Percentiles rank a stretch among this genome's conserved stretches.
These are phyloP conservation scores for Megaleporinus macrocephalus DNA, from an alignment of 2,113 vertebrate genomes.

Conservation along the genomic window DNA sequence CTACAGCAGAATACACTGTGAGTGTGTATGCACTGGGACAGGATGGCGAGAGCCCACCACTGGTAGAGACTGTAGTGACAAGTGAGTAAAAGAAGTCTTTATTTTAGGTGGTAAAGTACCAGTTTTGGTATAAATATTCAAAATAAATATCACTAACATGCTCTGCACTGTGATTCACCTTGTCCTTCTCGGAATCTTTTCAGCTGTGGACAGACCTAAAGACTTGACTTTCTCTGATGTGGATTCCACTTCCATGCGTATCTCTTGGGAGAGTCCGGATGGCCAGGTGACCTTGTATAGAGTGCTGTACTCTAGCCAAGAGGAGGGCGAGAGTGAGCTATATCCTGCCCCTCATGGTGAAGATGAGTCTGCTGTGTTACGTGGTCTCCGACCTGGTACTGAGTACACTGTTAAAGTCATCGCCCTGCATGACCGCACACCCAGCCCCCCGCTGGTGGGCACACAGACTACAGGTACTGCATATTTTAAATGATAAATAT, in stretches of 20 bases:
- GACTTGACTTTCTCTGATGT: slow-evolving; percentile 94
- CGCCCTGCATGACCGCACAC: slow-evolving; percentile 88
- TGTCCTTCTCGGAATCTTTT: slow-evolving; percentile 54
- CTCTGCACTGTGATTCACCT: not conserved
- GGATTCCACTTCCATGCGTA: slow-evolving; percentile 91
- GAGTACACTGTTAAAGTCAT: slow-evolving; percentile 98
- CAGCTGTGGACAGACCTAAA: slow-evolving; percentile 93
- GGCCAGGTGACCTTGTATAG: slow-evolving; percentile 91
- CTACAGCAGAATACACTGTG: slow-evolving; percentile 87
- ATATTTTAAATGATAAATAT: not conserved
- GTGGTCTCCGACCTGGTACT: slow-evolving; percentile 91
- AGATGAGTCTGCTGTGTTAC: slow-evolving; percentile 88
- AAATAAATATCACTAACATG: not conserved
- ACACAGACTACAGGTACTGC: slow-evolving; percentile 91
- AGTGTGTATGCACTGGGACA: slow-evolving; percentile 87
- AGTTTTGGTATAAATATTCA: not conserved
- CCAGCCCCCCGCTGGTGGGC: slow-evolving; percentile 90
- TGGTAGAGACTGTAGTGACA: slow-evolving; percentile 88
- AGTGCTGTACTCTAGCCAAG: slow-evolving; percentile 89
- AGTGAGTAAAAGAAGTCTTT: slow-evolving; percentile 76
- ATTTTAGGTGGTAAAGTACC: no score
- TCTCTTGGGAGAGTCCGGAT: slow-evolving; percentile 96
- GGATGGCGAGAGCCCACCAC: slow-evolving; percentile 87
- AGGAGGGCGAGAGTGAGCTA: slow-evolving; percentile 93
- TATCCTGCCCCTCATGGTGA: slow-evolving; percentile 85